Percentiles rank a stretch among this genome's conserved stretches.
phyloP scores from a whole-genome alignment of 2,888 invertebrate genomes.

The Lepidocyrtinus sp. region DNA sequence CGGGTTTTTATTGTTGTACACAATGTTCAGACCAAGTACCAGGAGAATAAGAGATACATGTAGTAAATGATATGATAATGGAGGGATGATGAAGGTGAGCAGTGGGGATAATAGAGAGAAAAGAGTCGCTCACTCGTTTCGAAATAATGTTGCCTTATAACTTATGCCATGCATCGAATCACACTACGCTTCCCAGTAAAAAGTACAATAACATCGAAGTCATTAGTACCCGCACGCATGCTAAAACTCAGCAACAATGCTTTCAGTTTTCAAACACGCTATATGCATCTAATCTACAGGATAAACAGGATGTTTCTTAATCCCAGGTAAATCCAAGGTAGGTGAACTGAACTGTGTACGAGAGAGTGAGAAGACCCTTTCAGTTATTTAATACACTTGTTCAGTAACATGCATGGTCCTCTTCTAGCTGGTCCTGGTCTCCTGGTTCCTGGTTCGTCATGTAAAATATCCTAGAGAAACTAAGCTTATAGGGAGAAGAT shows the following conservation, averaged over 20 bases:
- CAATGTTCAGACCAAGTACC: not conserved
- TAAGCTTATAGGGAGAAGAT: not conserved
- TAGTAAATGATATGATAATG: slow-evolving; percentile 30
- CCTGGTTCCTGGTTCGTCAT: not conserved
- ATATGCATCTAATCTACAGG: not conserved
- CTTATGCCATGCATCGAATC: no score
- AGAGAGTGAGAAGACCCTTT: no score
- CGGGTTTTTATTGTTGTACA: not conserved
- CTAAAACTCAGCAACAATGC: not conserved
- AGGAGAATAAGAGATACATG: not conserved
- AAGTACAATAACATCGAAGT: not conserved
- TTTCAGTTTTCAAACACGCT: not conserved
- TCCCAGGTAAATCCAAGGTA: slow-evolving; percentile 11
- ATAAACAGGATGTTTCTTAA: not conserved
- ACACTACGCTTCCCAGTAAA: not conserved
- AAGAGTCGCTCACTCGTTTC: not conserved
- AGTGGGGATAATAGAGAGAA: not conserved
- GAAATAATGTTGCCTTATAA: not conserved
- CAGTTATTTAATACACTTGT: slow-evolving; percentile 44
- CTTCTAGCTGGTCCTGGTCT: not conserved
- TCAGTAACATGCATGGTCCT: slow-evolving; percentile 8
- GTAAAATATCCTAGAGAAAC: not conserved
- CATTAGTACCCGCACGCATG: not conserved
- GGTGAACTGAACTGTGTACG: not conserved
- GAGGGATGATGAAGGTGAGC: slow-evolving; percentile 27